Percentiles rank a stretch among this genome's conserved stretches.
Evolutionary conservation across 1,140 invertebrate species (phyloP).

Genomic region (Physella acuta): DNA sequence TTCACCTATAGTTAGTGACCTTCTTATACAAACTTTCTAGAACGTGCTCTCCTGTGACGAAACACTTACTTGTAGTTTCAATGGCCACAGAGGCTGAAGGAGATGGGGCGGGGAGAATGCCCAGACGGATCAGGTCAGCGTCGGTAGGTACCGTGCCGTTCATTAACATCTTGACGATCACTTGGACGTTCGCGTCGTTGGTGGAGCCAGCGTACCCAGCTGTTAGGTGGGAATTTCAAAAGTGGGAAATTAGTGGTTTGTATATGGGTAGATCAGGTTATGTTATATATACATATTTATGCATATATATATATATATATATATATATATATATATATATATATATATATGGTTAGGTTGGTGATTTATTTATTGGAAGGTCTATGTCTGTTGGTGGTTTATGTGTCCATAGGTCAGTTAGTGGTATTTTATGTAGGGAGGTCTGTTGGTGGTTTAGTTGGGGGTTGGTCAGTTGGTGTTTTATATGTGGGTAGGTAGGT

Average conservation of each 20-base stretch:
- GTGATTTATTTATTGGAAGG: not conserved
- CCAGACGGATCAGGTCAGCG: conserved; percentile 3
- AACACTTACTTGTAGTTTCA: too few species aligned
- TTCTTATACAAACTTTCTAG: too few species aligned
- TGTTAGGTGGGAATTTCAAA: not conserved
- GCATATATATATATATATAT: too few species aligned
- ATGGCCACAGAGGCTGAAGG: too few species aligned
- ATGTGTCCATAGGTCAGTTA: not conserved
- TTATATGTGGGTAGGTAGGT: not conserved
- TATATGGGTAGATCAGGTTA: not conserved
- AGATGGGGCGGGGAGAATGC: not conserved
- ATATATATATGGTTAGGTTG: not conserved
- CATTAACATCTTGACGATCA: not conserved
- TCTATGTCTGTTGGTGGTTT: not conserved
- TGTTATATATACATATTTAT: too few species aligned
- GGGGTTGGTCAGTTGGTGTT: not conserved
- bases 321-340: too few species aligned
- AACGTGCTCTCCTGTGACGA: too few species aligned
- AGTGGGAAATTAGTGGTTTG: not conserved
- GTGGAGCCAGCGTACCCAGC: not conserved
- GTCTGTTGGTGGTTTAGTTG: not conserved
- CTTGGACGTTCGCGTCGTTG: not conserved
- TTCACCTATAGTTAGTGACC: too few species aligned
- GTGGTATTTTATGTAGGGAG: not conserved
- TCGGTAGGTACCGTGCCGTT: conserved; percentile 1